Evolutionary conservation across 2,888 invertebrate genomes (phyloP).

Genomic region (Drosophila nr. fundita): DNA sequence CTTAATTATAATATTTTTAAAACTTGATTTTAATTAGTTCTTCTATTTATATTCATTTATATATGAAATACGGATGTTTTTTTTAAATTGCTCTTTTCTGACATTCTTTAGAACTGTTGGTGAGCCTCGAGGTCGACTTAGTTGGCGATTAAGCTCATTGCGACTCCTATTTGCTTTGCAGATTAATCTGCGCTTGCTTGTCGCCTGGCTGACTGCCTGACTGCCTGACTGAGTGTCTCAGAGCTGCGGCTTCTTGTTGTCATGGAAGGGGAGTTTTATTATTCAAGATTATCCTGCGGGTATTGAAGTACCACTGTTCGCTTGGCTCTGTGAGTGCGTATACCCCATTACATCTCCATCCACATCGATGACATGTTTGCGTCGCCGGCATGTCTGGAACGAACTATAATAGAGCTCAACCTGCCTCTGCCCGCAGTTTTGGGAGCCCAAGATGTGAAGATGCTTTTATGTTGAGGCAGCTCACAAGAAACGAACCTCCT

Average conservation of each 20-base stretch:
- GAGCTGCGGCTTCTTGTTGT: slow-evolving; percentile 20
- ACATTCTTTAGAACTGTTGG: background rate
- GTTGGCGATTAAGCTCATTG: slow-evolving; percentile 6
- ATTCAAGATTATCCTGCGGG: slow-evolving; percentile 81
- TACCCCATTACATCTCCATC: slow-evolving; percentile 27
- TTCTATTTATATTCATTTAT: background rate
- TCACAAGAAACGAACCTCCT: slow-evolving; percentile 15
- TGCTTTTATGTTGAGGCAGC: slow-evolving; percentile 41
- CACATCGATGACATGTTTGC: slow-evolving; percentile 80
- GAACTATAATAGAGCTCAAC: slow-evolving; percentile 33
- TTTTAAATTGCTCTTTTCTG: background rate
- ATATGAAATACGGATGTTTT: background rate
- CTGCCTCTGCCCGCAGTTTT: slow-evolving; percentile 46
- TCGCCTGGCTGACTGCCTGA: slow-evolving; percentile 46
- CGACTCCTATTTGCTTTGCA: slow-evolving; percentile 16
- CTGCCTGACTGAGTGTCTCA: slow-evolving; percentile 13
- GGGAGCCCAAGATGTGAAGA: slow-evolving; percentile 7
- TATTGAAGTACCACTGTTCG: slow-evolving; percentile 65
- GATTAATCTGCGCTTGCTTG: slow-evolving; percentile 31
- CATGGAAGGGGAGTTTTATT: slow-evolving; percentile 62
- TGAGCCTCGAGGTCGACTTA: slow-evolving; percentile 6
- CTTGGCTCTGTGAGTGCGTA: slow-evolving; percentile 37
- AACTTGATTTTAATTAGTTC: background rate
- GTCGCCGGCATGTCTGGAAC: slow-evolving; percentile 76
- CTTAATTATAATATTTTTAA: too few relatives aligned